Conservation (phyloP, 2,888 invertebrate genomes). For the Melanargia galathea region DNA sequence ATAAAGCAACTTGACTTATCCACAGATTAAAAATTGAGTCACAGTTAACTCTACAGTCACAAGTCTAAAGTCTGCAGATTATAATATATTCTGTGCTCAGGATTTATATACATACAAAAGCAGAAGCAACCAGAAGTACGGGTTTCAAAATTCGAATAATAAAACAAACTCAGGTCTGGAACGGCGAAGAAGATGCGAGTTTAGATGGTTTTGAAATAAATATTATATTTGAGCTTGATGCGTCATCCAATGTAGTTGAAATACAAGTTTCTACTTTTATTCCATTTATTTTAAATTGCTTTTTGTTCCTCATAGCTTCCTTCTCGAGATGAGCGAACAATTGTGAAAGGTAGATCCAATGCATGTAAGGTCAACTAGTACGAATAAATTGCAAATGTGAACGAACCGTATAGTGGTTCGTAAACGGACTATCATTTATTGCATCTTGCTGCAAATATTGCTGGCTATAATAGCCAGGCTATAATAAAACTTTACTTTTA, state of each 20-base stretch:
- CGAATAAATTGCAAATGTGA: slow-evolving; percentile 31
- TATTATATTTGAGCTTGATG: background rate
- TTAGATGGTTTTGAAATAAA: background rate
- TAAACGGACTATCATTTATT: background rate
- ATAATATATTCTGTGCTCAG: too few relatives aligned
- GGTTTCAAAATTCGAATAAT: too few relatives aligned
- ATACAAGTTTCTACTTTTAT: background rate
- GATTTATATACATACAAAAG: too few relatives aligned
- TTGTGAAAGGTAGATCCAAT: slow-evolving; percentile 32
- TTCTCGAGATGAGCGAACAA: slow-evolving; percentile 26
- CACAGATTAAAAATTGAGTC: background rate
- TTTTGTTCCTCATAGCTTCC: slow-evolving; percentile 6
- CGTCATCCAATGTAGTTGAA: background rate
- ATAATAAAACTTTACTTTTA: background rate
- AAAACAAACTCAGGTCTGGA: too few relatives aligned
- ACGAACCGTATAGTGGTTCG: slow-evolving; percentile 30
- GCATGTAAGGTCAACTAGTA: slow-evolving; percentile 30
- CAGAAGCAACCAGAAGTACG: too few relatives aligned
- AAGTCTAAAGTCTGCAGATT: too few relatives aligned
- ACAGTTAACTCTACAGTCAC: background rate
- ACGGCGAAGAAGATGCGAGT: background rate
- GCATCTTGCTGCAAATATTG: slow-evolving; percentile 1
- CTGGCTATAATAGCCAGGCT: background rate
- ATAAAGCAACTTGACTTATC: slow-evolving; percentile 5
- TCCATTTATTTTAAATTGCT: background rate